A percentile compares a stretch with the other conserved stretches of the same genome.
These are phyloP conservation scores for Synanthedon formicaeformis DNA, from an alignment of 2,888 invertebrate genomes.

Conservation along the genomic window DNA sequence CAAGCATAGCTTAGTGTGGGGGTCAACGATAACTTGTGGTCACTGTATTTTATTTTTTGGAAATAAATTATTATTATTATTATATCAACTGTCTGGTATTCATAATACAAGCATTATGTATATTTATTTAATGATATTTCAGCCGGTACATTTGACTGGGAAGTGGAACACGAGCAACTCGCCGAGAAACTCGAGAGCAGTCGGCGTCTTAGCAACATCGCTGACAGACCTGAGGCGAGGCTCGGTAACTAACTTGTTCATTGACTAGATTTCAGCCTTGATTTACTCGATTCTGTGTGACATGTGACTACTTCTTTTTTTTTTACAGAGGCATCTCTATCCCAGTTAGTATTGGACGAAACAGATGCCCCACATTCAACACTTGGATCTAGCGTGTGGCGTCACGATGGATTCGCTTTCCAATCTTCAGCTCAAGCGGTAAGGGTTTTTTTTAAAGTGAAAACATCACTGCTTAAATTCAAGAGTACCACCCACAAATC, in stretches of 20 bases:
- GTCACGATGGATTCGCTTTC: constrained; percentile 30
- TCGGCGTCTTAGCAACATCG: constrained; percentile 32
- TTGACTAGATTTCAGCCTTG: no score
- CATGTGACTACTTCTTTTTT: not conserved
- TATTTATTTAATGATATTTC: no score
- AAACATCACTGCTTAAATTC: no score
- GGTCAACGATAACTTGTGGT: no score
- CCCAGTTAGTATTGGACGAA: constrained; percentile 71
- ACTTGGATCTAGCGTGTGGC: constrained; percentile 48
- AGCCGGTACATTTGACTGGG: constrained; percentile 74
- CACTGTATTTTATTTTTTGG: no score
- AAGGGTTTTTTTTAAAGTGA: no score
- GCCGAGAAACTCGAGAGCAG: constrained; percentile 72
- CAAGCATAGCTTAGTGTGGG: no score
- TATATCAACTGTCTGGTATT: no score
- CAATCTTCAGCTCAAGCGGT: constrained; percentile 2
- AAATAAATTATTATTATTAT: no score
- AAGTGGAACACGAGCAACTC: constrained; percentile 75
- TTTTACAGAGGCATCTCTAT: constrained; percentile 63
- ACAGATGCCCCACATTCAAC: constrained; percentile 46
- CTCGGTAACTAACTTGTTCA: not conserved
- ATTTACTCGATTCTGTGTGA: no score
- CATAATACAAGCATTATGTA: no score
- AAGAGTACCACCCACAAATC: no score
- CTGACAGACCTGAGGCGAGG: constrained; percentile 2